Conservation (phyloP, 2,888 invertebrate species). For the Byasa hedistus region DNA sequence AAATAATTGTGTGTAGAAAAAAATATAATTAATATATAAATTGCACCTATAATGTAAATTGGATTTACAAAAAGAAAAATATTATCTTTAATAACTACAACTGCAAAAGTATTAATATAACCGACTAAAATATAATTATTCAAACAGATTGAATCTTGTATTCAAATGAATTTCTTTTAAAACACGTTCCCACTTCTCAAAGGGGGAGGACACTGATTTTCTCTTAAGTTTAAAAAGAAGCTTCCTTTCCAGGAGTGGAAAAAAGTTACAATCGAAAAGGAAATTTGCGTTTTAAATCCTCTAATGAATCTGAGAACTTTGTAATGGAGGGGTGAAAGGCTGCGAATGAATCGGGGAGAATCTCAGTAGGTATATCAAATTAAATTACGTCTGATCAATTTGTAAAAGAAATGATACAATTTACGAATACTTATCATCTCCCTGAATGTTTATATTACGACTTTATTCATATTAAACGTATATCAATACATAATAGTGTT, state of each 20-base stretch:
- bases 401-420: slow-evolving; percentile 20
- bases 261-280: slow-evolving; percentile 80
- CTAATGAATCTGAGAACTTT: slow-evolving; percentile 80
- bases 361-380: slow-evolving; percentile 30
- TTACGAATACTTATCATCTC: neutral
- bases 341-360: slow-evolving; percentile 74
- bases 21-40: too few relatives aligned
- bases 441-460: neutral
- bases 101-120: slow-evolving; percentile 18
- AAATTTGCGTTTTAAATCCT: slow-evolving; percentile 81
- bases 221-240: slow-evolving; percentile 76
- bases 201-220: slow-evolving; percentile 77
- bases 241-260: slow-evolving; percentile 73
- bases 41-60: too few relatives aligned
- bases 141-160: slow-evolving; percentile 67
- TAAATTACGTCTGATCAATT: slow-evolving; percentile 27
- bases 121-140: slow-evolving; percentile 63
- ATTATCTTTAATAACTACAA: neutral
- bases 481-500: too few relatives aligned
- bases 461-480: neutral
- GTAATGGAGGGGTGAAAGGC: slow-evolving; percentile 77
- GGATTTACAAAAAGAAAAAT: too few relatives aligned
- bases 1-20: too few relatives aligned
- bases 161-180: slow-evolving; percentile 70
- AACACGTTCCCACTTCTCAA: slow-evolving; percentile 71